Conservation (phyloP, 2,888 invertebrate species). For the Neocrepidodera transversa region DNA sequence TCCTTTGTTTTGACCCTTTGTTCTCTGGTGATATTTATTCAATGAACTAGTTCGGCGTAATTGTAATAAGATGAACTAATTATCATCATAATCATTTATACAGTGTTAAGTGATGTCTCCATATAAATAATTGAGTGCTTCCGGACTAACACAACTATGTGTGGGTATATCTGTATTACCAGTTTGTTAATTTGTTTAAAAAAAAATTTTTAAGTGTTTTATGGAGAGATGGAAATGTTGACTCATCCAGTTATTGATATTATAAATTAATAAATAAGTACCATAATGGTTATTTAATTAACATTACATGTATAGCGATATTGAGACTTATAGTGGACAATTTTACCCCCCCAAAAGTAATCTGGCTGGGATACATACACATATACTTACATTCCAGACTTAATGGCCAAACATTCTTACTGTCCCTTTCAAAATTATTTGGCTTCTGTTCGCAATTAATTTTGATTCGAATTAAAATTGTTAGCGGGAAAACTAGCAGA, state of each 20-base stretch:
- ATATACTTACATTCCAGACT: constrained; percentile 39
- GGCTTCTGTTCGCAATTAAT: constrained; percentile 3
- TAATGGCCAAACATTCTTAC: constrained; percentile 46
- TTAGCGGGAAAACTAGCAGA: constrained; percentile 2
- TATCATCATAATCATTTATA: constrained; percentile 36
- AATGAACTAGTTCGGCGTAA: constrained; percentile 30
- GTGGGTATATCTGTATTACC: constrained; percentile 45
- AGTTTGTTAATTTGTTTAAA: constrained; percentile 46
- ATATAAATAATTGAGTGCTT: constrained; percentile 52
- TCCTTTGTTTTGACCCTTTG: constrained; percentile 18
- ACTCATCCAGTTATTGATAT: too few relatives aligned
- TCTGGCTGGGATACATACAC: too few relatives aligned
- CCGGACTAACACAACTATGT: constrained; percentile 40
- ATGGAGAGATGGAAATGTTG: background rate
- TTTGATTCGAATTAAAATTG: constrained; percentile 10
- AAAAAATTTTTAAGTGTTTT: constrained; percentile 28
- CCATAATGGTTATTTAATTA: too few relatives aligned
- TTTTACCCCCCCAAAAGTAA: too few relatives aligned
- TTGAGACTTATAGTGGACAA: too few relatives aligned
- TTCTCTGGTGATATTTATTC: constrained; percentile 16
- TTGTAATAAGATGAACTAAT: constrained; percentile 44
- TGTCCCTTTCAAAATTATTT: constrained; percentile 36
- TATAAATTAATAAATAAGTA: too few relatives aligned
- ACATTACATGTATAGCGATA: too few relatives aligned
- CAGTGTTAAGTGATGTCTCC: constrained; percentile 53